These are phyloP conservation scores for Chauna torquata DNA, from an alignment of 2,113 vertebrate species.

Conservation along the genomic window DNA sequence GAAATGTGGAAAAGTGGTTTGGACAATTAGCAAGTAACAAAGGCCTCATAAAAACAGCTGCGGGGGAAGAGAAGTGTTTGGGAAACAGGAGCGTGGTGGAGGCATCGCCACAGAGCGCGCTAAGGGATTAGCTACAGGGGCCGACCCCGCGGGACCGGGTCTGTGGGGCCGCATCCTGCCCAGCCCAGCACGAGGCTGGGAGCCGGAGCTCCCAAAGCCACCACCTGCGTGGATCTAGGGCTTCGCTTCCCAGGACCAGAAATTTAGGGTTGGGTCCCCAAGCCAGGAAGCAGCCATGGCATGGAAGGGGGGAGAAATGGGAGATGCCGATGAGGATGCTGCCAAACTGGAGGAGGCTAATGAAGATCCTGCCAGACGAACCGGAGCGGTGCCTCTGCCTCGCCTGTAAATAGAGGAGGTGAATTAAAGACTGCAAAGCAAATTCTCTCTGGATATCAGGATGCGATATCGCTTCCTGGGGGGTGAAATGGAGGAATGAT, in stretches of 20 bases:
- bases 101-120: background rate
- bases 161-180: fast-evolving
- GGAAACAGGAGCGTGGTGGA: background rate
- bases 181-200: background rate
- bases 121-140: background rate
- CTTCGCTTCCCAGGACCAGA: background rate
- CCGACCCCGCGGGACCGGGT: background rate
- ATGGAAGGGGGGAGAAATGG: fast-evolving
- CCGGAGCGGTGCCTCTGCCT: background rate
- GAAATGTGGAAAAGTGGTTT: slow-evolving; percentile 45
- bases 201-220: background rate
- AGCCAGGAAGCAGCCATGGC: background rate
- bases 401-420: background rate
- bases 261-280: background rate
- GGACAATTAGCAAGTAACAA: slow-evolving; percentile 64
- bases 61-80: background rate
- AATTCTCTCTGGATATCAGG: background rate
- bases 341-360: too few species aligned
- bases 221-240: fast-evolving
- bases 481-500: background rate
- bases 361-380: background rate
- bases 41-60: slow-evolving; percentile 34
- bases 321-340: too few species aligned
- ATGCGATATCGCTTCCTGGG: background rate
- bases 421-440: background rate